These are phyloP conservation scores for Zoanthus sansibaricus DNA, from an alignment of 92 coral and sea anemone species.

Conservation along the genomic window DNA sequence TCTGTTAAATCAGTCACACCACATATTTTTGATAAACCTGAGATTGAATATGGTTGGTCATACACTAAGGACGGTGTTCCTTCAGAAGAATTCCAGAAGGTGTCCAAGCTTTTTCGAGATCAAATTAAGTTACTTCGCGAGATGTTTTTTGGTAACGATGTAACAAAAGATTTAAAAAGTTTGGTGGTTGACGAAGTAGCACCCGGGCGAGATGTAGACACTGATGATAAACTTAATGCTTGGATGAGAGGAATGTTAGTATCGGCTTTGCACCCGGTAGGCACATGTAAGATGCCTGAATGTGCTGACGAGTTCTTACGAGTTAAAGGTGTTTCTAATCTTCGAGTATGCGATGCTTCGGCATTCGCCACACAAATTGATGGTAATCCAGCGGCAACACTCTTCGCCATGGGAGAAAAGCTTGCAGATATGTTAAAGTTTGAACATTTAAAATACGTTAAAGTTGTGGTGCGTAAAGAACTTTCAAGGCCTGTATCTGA, in stretches of 20 bases:
- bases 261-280: constrained; percentile 60
- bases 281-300: constrained; percentile 63
- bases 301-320: constrained; percentile 51
- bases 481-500: not conserved
- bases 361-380: constrained; percentile 67
- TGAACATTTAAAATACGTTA: constrained; percentile 17
- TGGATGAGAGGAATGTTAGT: constrained; percentile 63
- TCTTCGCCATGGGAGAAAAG: constrained; percentile 60
- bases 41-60: constrained; percentile 57
- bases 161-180: constrained; percentile 7
- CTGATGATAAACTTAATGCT: constrained; percentile 54
- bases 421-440: constrained; percentile 60
- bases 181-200: constrained; percentile 55
- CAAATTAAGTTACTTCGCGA: constrained; percentile 59
- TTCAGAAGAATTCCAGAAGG: constrained; percentile 37
- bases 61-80: constrained; percentile 47
- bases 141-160: constrained; percentile 52
- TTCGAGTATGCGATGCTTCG: constrained; percentile 59
- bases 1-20: constrained; percentile 45
- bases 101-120: constrained; percentile 53
- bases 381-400: constrained; percentile 60
- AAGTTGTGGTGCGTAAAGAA: constrained; percentile 23
- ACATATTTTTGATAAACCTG: constrained; percentile 58
- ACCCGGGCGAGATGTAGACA: constrained; percentile 47
- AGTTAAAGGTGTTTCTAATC: constrained; percentile 49